Percentiles rank a stretch among this genome's conserved stretches.
Conservation (phyloP, 1,140 invertebrate genomes). For the Drosophila kikkawai region DNA sequence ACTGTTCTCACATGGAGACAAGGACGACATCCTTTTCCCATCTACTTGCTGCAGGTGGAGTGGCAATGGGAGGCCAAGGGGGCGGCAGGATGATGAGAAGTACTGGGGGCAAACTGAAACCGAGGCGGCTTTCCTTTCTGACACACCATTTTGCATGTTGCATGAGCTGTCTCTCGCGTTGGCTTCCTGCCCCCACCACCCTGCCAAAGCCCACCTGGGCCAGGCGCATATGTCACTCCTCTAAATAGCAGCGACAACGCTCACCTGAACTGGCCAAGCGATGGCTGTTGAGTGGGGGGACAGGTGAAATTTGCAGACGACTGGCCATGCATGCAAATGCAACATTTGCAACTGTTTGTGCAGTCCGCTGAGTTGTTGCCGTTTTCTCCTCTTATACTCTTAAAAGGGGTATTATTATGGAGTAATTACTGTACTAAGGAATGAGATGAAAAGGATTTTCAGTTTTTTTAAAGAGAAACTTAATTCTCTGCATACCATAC, state of each 20-base stretch:
- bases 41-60: slow-evolving; percentile 7
- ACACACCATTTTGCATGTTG: slow-evolving; percentile 76
- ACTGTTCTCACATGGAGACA: slow-evolving; percentile 11
- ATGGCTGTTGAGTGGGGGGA: slow-evolving; percentile 1
- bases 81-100: background rate
- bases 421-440: background rate
- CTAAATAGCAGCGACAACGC: slow-evolving; percentile 72
- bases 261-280: slow-evolving; percentile 58
- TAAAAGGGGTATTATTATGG: background rate
- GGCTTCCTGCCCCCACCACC: slow-evolving; percentile 3
- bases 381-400: slow-evolving; percentile 24
- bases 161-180: slow-evolving; percentile 44
- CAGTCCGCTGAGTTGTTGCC: slow-evolving; percentile 44
- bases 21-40: slow-evolving; percentile 11
- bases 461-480: background rate
- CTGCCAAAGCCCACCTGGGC: slow-evolving; percentile 16
- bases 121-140: slow-evolving; percentile 71
- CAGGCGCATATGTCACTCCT: slow-evolving; percentile 72
- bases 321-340: slow-evolving; percentile 81
- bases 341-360: slow-evolving; percentile 81
- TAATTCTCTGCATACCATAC: background rate
- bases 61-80: background rate
- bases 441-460: no score
- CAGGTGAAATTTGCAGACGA: slow-evolving; percentile 38
- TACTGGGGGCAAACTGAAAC: slow-evolving; percentile 30